Base-by-base conservation (phyloP, 2,797 vertebrate genomes). In the Hozukius guyotensis region DNA sequence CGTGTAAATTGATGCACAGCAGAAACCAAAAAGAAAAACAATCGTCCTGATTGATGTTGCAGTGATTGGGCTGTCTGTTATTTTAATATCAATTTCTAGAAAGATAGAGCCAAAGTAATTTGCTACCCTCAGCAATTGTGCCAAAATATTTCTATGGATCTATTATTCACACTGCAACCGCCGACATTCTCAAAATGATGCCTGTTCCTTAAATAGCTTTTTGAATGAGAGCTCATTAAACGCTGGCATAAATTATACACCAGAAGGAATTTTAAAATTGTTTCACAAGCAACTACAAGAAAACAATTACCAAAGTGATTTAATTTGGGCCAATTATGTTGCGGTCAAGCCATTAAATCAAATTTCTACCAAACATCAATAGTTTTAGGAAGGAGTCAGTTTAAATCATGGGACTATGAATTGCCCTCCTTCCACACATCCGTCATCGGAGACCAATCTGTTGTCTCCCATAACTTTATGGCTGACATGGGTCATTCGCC, bases 381-480 rank as follows among this genome's bases (percentile, higher is more conserved):
- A 12, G 69, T 77, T 87, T 77, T 53, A 36, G 63, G 66, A 79
- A 63, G 66, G 70, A 83, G 71, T 84, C 76, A 36, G 70, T 83
- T 79, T 91, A 90, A 90, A 92, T 93, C 89, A 85, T 72, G 76
- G 75, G 78, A 76, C 82, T 73, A 73, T 80, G 82, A 92, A 91
- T 81, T 64, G 77, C 71, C 60, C 57, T 79, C 81, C 88, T 77
- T 89, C 88, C 81, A 84, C 89, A 90, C 90, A 94, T 94, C 90
- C 87, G 86, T 95, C 93, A 94, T 84, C 69, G 67, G 87, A 94
- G 93, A 88, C 84, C 85, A 90, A 90, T 94, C 88, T 92, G 90
- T 91, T 94, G 93, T 94, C 91, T 93, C 92, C 90, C 91, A 94
- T 90, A 94, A 95, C 93, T 93, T 93, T 86, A 85, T 89, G 89